Percentiles rank a stretch among this genome's conserved stretches.
Evolutionary conservation across 92 coral and sea anemone species (phyloP).

Genomic region (Muricea muricata): DNA sequence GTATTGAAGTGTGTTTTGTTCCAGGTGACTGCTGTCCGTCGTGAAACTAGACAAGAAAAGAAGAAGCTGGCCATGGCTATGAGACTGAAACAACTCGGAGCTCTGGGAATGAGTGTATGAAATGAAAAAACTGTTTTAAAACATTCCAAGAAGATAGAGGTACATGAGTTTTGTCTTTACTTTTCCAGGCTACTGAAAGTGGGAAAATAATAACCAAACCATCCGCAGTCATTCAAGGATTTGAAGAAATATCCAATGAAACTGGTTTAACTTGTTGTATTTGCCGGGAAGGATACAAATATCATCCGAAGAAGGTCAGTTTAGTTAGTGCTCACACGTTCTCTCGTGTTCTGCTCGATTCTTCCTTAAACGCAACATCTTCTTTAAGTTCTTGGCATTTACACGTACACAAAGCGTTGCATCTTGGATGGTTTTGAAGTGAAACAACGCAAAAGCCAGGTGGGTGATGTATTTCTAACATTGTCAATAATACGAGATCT

Average conservation of each 20-base stretch:
- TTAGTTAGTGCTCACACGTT: no score
- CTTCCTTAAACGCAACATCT: not conserved
- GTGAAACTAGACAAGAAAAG: conserved; percentile 90
- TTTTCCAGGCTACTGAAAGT: conserved; percentile 78
- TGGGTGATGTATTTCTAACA: conserved; percentile 14
- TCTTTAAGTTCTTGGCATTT: conserved; percentile 95
- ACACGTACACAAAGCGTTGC: conserved; percentile 95
- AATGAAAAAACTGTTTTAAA: no score
- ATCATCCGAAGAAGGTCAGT: conserved; percentile 93
- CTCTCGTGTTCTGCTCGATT: no score
- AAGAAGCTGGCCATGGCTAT: conserved; percentile 98
- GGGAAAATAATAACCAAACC: conserved; percentile 95
- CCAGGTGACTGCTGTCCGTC: conserved; percentile 89
- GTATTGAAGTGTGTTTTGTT: no score
- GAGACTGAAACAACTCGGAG: conserved; percentile 98
- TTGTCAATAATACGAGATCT: not conserved
- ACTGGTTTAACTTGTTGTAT: conserved; percentile 96
- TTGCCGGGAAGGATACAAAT: conserved; percentile 95
- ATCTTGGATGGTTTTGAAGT: conserved; percentile 83
- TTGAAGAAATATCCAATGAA: conserved; percentile 94
- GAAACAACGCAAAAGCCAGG: conserved; percentile 97
- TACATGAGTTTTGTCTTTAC: not conserved
- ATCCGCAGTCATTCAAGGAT: conserved; percentile 81
- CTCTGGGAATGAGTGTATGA: conserved; percentile 96
- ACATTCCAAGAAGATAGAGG: no score